Percentiles rank a stretch among this genome's conserved stretches.
Evolutionary conservation across 2,888 invertebrate genomes (phyloP).

Genomic region (Drosophila meridionalis): DNA sequence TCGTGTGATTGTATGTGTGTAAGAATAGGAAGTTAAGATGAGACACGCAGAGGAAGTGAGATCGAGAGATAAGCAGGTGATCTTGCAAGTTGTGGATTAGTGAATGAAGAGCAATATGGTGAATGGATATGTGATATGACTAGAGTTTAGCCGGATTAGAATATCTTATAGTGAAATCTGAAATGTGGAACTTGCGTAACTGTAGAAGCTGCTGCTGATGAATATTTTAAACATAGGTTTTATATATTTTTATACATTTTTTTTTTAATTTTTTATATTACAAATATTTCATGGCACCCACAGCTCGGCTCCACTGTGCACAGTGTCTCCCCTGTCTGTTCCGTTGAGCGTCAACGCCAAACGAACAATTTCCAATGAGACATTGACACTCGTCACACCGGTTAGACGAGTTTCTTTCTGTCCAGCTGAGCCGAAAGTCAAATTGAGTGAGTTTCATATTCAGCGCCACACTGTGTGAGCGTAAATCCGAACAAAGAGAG

Average conservation of each 20-base stretch:
- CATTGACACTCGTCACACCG: slow-evolving; percentile 83
- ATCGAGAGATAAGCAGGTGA: slow-evolving; percentile 70
- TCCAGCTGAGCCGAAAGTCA: slow-evolving; percentile 41
- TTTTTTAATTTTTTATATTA: neutral
- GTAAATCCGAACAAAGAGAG: slow-evolving; percentile 3
- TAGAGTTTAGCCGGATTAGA: neutral
- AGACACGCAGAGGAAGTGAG: slow-evolving; percentile 62
- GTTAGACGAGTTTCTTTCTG: slow-evolving; percentile 76
- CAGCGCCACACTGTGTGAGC: slow-evolving; percentile 50
- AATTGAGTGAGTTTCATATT: slow-evolving; percentile 59
- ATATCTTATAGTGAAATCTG: slow-evolving; percentile 11
- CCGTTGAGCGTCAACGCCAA: slow-evolving; percentile 73
- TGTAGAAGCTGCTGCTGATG: neutral
- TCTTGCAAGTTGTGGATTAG: slow-evolving; percentile 24
- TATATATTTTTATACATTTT: neutral
- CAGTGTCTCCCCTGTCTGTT: slow-evolving; percentile 62
- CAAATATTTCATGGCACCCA: neutral
- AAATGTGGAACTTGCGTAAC: neutral
- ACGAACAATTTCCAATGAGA: slow-evolving; percentile 75
- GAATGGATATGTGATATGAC: neutral
- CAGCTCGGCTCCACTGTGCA: slow-evolving; percentile 58
- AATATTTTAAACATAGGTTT: neutral
- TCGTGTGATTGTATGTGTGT: slow-evolving; percentile 6
- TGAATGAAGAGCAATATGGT: slow-evolving; percentile 15
- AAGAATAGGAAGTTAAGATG: slow-evolving; percentile 54